Evolutionary conservation across 64 coral and sea anemone genomes (phyloP), one percentile per base, ranked within the genome.

Genomic region (Montipora capricornis): DNA sequence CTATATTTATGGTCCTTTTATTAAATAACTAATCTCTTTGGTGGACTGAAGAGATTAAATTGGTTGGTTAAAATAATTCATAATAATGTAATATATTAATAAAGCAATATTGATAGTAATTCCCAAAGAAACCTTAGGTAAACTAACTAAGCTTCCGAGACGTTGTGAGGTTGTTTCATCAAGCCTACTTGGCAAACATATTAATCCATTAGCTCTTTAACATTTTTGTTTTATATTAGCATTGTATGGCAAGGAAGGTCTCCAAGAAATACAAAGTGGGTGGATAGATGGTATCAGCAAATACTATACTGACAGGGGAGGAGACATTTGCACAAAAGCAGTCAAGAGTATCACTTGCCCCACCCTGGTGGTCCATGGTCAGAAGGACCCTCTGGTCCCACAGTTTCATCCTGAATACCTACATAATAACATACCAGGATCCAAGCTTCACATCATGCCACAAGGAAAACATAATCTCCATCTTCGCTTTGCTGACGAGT

Each of bases 331-430:
- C 47, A 91, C 80, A 74, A 90, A 79, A 13, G 88, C 55, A 66
- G 87, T 94, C 11, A 94, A 91, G 20, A 90, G 66, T 6, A 98
- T 98, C 49, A 80, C 69, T 19, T 95, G 93, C 29, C 90, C 93
- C 20, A 98, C 96, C 49, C 87, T 98, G 67, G 89, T 98, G 17
- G 86, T 98, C 12, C 96, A 98, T 82, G 96, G 96, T 1, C 90
- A 95, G 87, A 98, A 98, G 66, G 96, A 98, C 47, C 96, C 96
- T 19, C 44, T 98, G 16, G 90, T 98, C 1, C 86, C 93, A 51
- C 52, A 51, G 9, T 98, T 98, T 82, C 96, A 98, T 68, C 93
- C 96, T 48, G 96, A 98, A n/a, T 98, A 93, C 22, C 26, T 98
- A 19, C 85, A 95, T 44, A 58, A 82, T 16, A 50, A 93, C 67